Evolutionary conservation across 1,140 invertebrate species (phyloP).

Genomic region (Cardiocondyla obscurior): DNA sequence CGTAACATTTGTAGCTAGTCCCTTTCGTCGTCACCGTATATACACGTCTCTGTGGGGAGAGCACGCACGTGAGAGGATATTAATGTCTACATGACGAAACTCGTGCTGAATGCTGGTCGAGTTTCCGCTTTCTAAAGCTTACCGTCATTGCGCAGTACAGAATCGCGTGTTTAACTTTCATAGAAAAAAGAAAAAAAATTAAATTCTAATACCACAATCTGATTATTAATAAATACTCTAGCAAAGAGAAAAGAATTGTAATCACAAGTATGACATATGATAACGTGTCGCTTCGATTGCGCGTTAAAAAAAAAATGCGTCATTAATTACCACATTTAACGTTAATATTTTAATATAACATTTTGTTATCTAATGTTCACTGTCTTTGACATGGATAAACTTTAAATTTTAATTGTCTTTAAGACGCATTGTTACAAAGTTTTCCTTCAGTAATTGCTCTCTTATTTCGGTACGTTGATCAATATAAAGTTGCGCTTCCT

Average conservation of each 20-base stretch:
- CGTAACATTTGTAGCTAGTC: conserved; percentile 26
- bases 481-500: conserved; percentile 65
- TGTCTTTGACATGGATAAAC: conserved; percentile 11
- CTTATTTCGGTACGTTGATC: conserved; percentile 55
- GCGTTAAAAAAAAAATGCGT: not conserved
- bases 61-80: conserved; percentile 9
- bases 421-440: conserved; percentile 34
- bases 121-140: not conserved
- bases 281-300: not conserved
- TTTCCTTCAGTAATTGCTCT: conserved; percentile 30
- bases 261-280: not conserved
- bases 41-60: not conserved
- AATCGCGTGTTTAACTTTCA: not conserved
- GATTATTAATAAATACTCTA: too few relatives aligned
- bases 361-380: not conserved
- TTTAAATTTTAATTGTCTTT: conserved; percentile 33
- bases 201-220: too few relatives aligned
- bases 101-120: not conserved
- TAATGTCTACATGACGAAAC: conserved; percentile 38
- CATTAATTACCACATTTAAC: not conserved
- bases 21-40: not conserved
- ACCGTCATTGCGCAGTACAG: not conserved
- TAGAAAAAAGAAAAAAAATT: too few relatives aligned
- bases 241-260: not conserved
- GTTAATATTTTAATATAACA: not conserved